Base-by-base conservation (phyloP, 2,797 vertebrate genomes). In the Danio tinwini region DNA sequence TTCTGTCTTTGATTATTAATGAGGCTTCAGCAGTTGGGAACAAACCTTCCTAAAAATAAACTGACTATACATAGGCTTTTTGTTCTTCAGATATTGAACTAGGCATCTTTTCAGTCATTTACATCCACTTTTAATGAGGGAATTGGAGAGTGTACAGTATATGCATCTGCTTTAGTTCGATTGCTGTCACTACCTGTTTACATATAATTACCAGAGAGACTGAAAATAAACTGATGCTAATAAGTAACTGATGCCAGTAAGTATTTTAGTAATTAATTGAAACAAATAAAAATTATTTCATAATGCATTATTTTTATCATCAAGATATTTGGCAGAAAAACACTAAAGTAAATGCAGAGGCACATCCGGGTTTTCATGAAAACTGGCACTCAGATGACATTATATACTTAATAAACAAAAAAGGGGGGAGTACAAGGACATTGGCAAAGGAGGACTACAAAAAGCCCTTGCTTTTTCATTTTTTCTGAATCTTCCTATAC, bases 21-120 rank as follows among this genome's bases (percentile, higher is more conserved):
- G 92, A 90, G 87, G 88, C 72, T 90, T 93, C 88, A 91, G 50
- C 67, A 85, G 89, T 87, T 91, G 85, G 85, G 87, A 89, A 89
- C 89, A 86, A 87, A 90, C 88, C 87, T 90, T 87, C 82, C 85
- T 78, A 85, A 86, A 87, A 84, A 86, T 89, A 83, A 87, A 85
- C 80, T 55, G 3, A 55, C 16, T 70, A 21, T 21, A 39, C 74
- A 84, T 73, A 85, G 86, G 82, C 83, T 19, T 85, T 87, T 11
- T 88, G 82, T 87, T 89, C 87, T 88, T 87, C 84, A 89, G 89
- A 89, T 85, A 8, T 7, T 19, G 12, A 81, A 83, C 76, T 52
- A 73, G 62, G 55, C 1, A 6, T 75, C n/a, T 45, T 68, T 50
- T 17, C 44, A 13, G 39, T 67, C 17, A 72, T 84, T 55, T 81